Conservation (phyloP, 2,888 invertebrate species). For the Andrena marginata region DNA sequence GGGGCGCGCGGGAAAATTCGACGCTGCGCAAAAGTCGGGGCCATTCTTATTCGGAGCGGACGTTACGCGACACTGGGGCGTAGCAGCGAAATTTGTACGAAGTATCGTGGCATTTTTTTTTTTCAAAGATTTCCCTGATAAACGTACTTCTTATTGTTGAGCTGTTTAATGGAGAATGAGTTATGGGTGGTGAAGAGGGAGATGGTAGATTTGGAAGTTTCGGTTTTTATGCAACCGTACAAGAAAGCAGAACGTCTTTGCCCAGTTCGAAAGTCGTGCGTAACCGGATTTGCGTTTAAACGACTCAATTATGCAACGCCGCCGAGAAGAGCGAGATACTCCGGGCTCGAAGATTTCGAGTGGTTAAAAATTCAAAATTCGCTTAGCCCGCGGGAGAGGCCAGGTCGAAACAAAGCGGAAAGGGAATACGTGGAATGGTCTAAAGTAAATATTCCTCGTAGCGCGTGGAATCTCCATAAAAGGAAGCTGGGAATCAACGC, state of each 20-base stretch:
- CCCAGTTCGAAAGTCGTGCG: constrained; percentile 2
- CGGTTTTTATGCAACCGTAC: neutral
- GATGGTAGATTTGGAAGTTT: neutral
- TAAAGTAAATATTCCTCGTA: neutral
- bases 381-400: neutral
- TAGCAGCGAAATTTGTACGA: constrained; percentile 5
- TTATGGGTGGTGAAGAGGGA: neutral
- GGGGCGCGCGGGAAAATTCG: constrained; percentile 33
- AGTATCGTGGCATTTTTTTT: neutral
- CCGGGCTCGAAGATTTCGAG: neutral
- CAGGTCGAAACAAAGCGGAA: neutral
- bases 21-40: constrained; percentile 3
- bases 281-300: constrained; percentile 17
- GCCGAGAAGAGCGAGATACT: neutral
- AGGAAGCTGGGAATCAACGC: neutral
- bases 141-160: too few species aligned
- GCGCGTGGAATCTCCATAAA: constrained; percentile 3
- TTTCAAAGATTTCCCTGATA: neutral
- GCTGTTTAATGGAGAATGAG: neutral
- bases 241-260: neutral
- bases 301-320: constrained; percentile 24
- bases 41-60: neutral
- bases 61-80: neutral
- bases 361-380: constrained; percentile 4
- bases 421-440: neutral